phyloP scores from a whole-genome alignment of 1,140 invertebrate species.

The Cyphomyrmex costatus region DNA sequence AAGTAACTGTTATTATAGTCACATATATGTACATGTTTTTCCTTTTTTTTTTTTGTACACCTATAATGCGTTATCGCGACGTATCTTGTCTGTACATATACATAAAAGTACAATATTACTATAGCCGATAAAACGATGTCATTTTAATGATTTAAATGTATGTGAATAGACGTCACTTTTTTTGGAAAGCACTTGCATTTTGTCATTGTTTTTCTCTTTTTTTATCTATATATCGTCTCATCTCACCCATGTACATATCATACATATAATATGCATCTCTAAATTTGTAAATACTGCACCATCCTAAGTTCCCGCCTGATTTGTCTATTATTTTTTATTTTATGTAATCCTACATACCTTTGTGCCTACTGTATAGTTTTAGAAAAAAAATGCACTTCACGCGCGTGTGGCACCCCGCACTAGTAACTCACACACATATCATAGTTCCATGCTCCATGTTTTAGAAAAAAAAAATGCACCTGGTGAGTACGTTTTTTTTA shows the following conservation, averaged over 20 bases:
- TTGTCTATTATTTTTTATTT: conserved; percentile 54
- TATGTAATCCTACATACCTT: conserved; percentile 54
- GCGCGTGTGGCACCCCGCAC: conserved; percentile 77
- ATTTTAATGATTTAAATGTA: conserved; percentile 70
- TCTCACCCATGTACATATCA: conserved; percentile 27
- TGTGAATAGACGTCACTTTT: conserved; percentile 83
- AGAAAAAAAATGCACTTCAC: conserved; percentile 76
- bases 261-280: conserved; percentile 8
- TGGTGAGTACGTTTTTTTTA: conserved; percentile 84
- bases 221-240: conserved; percentile 56
- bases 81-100: conserved; percentile 71
- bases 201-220: conserved; percentile 79
- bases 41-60: conserved; percentile 60
- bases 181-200: conserved; percentile 82
- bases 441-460: conserved; percentile 78
- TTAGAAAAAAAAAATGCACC: too few species aligned
- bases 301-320: conserved; percentile 8
- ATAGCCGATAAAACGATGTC: conserved; percentile 63
- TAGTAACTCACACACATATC: conserved; percentile 80
- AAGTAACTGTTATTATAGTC: conserved; percentile 59
- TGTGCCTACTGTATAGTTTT: conserved; percentile 72
- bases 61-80: conserved; percentile 57
- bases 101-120: conserved; percentile 51
- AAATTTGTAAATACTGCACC: conserved; percentile 59
- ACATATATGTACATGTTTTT: conserved; percentile 74